Base-by-base conservation (phyloP, 2,113 vertebrate genomes). In the Uropsilus gracilis region DNA sequence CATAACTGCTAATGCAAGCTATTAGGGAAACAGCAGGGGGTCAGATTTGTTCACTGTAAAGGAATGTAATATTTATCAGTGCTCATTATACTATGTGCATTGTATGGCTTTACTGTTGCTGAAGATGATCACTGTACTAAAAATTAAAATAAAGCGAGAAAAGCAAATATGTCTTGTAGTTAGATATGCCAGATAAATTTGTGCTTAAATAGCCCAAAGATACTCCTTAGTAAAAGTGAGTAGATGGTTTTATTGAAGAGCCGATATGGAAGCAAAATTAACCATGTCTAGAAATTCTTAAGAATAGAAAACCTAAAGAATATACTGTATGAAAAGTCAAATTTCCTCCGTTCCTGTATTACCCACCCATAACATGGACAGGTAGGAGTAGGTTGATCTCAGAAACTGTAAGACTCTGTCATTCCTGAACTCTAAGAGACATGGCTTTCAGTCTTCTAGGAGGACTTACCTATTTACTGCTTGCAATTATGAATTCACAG, bases 1-100 rank as follows among this genome's bases (percentile, higher is more conserved):
- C 94, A 97, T 81, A 96, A 95, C 63, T 94, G 59, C 85, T 87
- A 94, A 94, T 91, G 90, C 80, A 95, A 96, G 84, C 92, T 80
- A 48, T 95, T 89, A 83, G 46, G 80, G 89, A 82, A 95, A 50
- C 95, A 92, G 93, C 76, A 64, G 95, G 96, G 82, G 73, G 80
- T 80, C 44, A 80, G 80, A 20, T 94, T 95, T 94, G 94, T 83
- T 97, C 96, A 75, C 64, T 93, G 0, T 72, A 77, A 42, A 1
- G 37, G 55, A 78, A 94, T 3, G 4, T 12, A 28, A 86, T 95
- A 37, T 86, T 90, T 92, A 92, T 32, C 86, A 95, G 91, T 68
- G 72, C 44, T 92, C 66, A 8, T 97, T 85, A 92, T 4, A 81
- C 48, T 0, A 81, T 71, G 90, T 4, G n/a, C 39, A 20, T 78